Evolutionary conservation across 2,797 vertebrate genomes (phyloP), one percentile per base, ranked within the genome.

Genomic region (Sparidentex hasta): DNA sequence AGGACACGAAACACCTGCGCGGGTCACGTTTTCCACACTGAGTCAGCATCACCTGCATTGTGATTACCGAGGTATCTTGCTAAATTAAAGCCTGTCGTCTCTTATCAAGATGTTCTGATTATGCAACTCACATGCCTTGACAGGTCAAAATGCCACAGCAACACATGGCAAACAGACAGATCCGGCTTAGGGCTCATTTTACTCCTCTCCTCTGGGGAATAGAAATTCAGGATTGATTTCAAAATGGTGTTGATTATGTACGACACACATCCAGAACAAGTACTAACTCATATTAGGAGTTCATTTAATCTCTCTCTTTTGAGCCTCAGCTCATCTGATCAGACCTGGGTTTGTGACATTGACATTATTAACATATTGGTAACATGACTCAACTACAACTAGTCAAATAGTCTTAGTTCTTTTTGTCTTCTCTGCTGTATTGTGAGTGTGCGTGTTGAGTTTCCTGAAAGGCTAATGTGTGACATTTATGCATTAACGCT

Each of bases 221-320:
- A 33, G 33, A 51, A 44, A 58, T 33, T 29, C 13, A 18, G 25
- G 48, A 71, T 65, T 75, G 0, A 61, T 74, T 75, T 73, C 38
- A 47, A 64, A 11, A 33, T 0, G 20, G 3, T 47, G 4, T 9
- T 21, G 33, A 64, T 56, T 54, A 52, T 65, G 33, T 27, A n/a
- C 7, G 52, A 76, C 71, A 14, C 47, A 7, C 16, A 23, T 79
- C 59, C 3, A 50, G 50, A 79, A 65, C 78, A 89, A 85, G 84
- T 66, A 66, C 25, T 5, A 62, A 58, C 61, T 13, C 9, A 47
- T 72, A 11, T 21, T 2, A 12, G 33, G 8, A 50, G 33, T 33
- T 33, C 0, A 20, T 44, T 48, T 69, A n/a, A 46, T 52, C 13
- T 51, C 27, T 21, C 52, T 54, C 54, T 4, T 8, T 25, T 18